Evolutionary conservation across 2,113 vertebrate genomes (phyloP).

Genomic region (Nerophis lumbriciformis): DNA sequence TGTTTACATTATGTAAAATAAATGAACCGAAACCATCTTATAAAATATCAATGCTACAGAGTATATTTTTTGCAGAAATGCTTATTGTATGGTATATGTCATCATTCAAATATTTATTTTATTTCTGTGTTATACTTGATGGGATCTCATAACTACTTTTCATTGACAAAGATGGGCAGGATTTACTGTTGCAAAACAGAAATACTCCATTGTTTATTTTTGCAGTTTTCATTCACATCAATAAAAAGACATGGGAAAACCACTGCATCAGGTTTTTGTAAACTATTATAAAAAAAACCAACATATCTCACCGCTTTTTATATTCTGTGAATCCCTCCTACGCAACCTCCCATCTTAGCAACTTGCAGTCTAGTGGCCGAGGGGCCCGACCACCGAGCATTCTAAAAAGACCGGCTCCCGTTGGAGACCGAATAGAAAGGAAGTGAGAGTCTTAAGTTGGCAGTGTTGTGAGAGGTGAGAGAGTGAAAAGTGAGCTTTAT

Average conservation of each 20-base stretch:
- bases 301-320: constrained; percentile 27
- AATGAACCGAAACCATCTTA: neutral
- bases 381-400: constrained; percentile 38
- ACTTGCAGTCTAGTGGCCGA: constrained; percentile 61
- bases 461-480: neutral
- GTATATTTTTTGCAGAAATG: neutral
- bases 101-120: neutral
- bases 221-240: neutral
- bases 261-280: neutral
- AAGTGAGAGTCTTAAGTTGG: neutral
- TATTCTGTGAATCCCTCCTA: constrained; percentile 48
- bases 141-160: neutral
- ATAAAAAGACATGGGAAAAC: constrained; percentile 39
- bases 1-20: neutral
- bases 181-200: neutral
- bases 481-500: neutral
- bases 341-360: constrained; percentile 64
- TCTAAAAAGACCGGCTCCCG: constrained; percentile 46
- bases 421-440: constrained; percentile 11
- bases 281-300: constrained; percentile 18
- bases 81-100: neutral
- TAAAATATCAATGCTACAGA: no score
- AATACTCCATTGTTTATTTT: neutral
- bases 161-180: neutral
- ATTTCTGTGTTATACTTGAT: neutral